Evolutionary conservation across 2,888 invertebrate genomes (phyloP).

Genomic region (Amaurobius ferox): DNA sequence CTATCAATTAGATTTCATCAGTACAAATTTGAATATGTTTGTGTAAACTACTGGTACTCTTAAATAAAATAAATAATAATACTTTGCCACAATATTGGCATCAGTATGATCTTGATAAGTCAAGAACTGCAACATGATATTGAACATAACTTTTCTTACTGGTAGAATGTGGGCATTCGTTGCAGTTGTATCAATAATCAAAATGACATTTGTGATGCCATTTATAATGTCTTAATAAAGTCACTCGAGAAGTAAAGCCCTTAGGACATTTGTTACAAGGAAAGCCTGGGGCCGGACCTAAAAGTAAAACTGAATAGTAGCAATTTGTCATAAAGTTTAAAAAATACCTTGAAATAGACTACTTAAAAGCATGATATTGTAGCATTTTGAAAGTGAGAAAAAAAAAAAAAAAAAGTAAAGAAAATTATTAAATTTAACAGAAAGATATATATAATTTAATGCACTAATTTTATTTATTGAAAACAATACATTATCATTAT

Average conservation of each 20-base stretch:
- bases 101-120: neutral
- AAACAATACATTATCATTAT: too few species aligned
- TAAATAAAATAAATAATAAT: too few species aligned
- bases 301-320: neutral
- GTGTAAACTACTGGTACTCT: neutral
- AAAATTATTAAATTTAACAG: too few species aligned
- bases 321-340: too few species aligned
- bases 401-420: too few species aligned
- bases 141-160: constrained; percentile 27
- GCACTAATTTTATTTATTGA: too few species aligned
- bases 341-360: too few species aligned
- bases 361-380: too few species aligned
- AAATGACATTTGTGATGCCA: constrained; percentile 32
- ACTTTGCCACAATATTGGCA: constrained; percentile 35
- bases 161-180: constrained; percentile 24
- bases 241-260: constrained; percentile 22
- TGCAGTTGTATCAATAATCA: constrained; percentile 21
- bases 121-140: constrained; percentile 18
- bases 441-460: too few species aligned
- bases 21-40: too few species aligned
- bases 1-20: too few species aligned
- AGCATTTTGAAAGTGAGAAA: too few species aligned
- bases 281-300: constrained; percentile 10
- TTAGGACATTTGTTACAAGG: constrained; percentile 12
- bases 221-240: constrained; percentile 34